phyloP scores from a whole-genome alignment of 2,888 invertebrate genomes.

The Drymonia ruficornis region DNA sequence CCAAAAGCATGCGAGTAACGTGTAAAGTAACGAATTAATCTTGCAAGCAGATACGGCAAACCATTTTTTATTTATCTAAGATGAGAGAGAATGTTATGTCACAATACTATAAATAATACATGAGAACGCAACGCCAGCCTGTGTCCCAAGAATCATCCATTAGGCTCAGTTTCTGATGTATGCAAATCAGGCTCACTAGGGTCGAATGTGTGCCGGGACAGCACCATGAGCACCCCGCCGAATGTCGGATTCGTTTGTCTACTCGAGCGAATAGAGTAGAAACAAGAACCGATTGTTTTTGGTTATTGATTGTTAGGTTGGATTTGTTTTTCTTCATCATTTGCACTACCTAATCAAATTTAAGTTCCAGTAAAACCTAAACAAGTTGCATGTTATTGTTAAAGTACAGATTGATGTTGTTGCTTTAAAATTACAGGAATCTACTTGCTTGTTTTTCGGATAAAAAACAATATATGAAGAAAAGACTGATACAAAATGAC shows the following conservation, averaged over 20 bases:
- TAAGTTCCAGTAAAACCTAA: too few species aligned
- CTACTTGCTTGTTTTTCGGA: too few species aligned
- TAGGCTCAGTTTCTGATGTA: constrained; percentile 43
- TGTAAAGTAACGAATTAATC: constrained; percentile 4
- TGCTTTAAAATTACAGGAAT: too few species aligned
- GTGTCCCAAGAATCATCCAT: constrained; percentile 22
- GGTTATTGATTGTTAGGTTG: not conserved
- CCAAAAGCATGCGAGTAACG: constrained; percentile 8
- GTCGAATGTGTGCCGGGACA: constrained; percentile 46
- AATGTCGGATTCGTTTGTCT: constrained; percentile 2
- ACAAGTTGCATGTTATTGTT: too few species aligned
- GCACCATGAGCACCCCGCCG: constrained; percentile 17
- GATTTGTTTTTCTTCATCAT: constrained; percentile 26
- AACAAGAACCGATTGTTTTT: not conserved
- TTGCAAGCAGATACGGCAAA: not conserved
- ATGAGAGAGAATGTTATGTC: constrained; percentile 8
- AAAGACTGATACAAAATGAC: too few species aligned
- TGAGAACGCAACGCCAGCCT: constrained; percentile 7
- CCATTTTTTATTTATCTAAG: constrained; percentile 6
- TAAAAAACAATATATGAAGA: too few species aligned
- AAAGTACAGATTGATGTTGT: too few species aligned
- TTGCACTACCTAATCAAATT: constrained; percentile 18
- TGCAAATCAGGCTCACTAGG: constrained; percentile 50
- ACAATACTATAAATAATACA: constrained; percentile 14
- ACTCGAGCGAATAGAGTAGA: not conserved